Evolutionary conservation across 2,113 vertebrate species (phyloP).

Genomic region (Oceanites oceanicus): DNA sequence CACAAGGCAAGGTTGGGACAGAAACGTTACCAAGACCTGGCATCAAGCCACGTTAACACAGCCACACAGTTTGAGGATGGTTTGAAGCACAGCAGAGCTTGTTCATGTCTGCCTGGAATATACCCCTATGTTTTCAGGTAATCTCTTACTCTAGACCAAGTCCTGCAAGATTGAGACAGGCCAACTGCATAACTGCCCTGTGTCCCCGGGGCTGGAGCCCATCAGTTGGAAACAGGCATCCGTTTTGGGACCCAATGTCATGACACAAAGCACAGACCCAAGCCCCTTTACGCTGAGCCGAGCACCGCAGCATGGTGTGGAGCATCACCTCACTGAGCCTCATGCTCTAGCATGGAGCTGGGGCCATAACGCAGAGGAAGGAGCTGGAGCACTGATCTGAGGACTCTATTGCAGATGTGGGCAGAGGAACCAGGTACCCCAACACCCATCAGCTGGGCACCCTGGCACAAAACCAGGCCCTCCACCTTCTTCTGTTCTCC

Average conservation of each 20-base stretch:
- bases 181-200: not conserved
- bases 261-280: not conserved
- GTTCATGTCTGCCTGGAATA: not conserved
- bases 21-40: not conserved
- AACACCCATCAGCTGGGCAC: not conserved
- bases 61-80: not conserved
- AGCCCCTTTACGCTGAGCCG: not conserved
- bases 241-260: not conserved
- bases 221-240: not conserved
- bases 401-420: no score
- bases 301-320: not conserved
- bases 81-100: not conserved
- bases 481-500: not conserved
- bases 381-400: not conserved
- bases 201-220: not conserved
- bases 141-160: not conserved
- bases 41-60: not conserved
- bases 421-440: not conserved
- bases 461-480: not conserved
- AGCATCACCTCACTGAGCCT: not conserved
- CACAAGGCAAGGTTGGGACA: not conserved
- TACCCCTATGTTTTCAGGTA: not conserved
- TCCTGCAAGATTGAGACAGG: not conserved
- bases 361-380: not conserved
- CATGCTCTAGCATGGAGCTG: not conserved